Percentiles rank a stretch among this genome's conserved stretches.
Evolutionary conservation across 35 echinoderm and acorn worm genomes (phyloP).

Genomic region (Apostichopus japonicus): DNA sequence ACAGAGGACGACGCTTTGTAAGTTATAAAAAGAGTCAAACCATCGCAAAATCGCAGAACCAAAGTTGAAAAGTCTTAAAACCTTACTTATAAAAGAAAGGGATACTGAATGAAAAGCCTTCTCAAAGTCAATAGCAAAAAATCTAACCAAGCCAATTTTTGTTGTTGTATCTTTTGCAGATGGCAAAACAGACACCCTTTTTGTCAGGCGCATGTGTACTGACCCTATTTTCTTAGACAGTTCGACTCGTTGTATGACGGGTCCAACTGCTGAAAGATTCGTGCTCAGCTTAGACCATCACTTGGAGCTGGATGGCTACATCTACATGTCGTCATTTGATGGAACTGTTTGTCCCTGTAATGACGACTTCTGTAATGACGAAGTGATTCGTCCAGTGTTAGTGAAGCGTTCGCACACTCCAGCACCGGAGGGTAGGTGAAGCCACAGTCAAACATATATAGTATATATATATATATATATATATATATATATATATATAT

Average conservation of each 20-base stretch:
- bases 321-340: background rate
- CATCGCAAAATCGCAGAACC: too few species aligned
- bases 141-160: too few species aligned
- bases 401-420: background rate
- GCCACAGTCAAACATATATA: too few species aligned
- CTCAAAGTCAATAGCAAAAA: too few species aligned
- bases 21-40: too few species aligned
- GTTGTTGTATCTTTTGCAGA: background rate
- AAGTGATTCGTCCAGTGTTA: background rate
- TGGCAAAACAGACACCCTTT: background rate
- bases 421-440: background rate
- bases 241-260: background rate
- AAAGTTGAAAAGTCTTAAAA: too few species aligned
- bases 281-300: background rate
- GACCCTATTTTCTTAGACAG: background rate
- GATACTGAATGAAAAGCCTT: too few species aligned
- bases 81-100: too few species aligned
- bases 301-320: background rate
- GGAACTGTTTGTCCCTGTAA: slow-evolving; percentile 17
- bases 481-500: too few species aligned
- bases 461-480: too few species aligned
- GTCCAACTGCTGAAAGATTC: background rate
- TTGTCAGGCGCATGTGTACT: background rate
- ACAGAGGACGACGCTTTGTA: too few species aligned
- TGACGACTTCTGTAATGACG: background rate